Evolutionary conservation across 2,888 invertebrate genomes (phyloP).

Genomic region (Calameuta filiformis): DNA sequence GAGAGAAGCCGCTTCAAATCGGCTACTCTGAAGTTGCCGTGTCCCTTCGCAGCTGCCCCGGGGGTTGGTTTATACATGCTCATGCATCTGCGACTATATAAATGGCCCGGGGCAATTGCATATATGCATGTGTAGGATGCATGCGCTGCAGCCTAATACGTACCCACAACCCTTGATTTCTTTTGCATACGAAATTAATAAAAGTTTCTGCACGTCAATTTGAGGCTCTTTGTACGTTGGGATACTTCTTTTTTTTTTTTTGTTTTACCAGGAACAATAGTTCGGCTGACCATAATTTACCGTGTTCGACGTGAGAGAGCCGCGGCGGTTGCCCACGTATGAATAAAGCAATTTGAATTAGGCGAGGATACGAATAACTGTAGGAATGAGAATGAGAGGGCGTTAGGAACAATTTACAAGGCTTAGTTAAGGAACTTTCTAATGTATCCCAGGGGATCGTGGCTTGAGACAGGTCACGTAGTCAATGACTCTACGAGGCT

Average conservation of each 20-base stretch:
- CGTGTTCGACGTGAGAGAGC: neutral
- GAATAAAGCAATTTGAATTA: conserved; percentile 1
- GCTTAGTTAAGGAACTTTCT: neutral
- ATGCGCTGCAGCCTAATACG: neutral
- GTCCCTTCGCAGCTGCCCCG: conserved; percentile 46
- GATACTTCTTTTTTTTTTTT: neutral
- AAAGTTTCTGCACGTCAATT: neutral
- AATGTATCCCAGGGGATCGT: neutral
- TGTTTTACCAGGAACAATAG: neutral
- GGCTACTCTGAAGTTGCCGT: neutral
- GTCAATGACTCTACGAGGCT: neutral
- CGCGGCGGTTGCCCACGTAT: neutral
- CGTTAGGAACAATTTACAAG: neutral
- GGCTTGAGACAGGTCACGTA: neutral
- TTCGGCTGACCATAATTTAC: neutral
- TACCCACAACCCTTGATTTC: neutral
- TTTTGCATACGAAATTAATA: neutral
- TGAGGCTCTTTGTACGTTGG: neutral
- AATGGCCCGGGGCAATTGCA: neutral
- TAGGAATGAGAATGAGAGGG: neutral
- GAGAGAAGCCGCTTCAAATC: conserved; percentile 9
- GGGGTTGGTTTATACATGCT: conserved; percentile 3
- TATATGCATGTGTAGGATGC: neutral
- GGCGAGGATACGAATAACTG: neutral
- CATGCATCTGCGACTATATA: neutral